Conservation (phyloP, 2,797 vertebrate species). For the Garrulus glandarius region DNA sequence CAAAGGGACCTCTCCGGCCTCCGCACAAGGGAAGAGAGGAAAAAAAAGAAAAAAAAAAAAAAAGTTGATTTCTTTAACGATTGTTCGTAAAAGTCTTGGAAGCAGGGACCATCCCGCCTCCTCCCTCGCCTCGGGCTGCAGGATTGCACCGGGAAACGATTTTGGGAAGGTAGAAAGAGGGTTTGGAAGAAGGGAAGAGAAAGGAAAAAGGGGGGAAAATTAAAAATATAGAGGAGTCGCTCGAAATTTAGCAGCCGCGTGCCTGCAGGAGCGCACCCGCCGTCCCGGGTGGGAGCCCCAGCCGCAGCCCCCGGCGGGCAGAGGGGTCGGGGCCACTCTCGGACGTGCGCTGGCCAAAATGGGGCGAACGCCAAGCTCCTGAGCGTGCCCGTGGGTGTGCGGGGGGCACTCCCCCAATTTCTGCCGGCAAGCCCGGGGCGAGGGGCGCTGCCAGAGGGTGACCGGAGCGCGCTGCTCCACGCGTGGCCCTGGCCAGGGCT, state of each 20-base stretch:
- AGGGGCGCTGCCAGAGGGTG: not conserved
- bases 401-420: fast-evolving
- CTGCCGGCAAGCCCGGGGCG: not conserved
- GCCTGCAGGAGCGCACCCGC: not conserved
- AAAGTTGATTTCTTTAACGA: not conserved
- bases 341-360: fast-evolving
- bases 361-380: fast-evolving
- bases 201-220: fast-evolving
- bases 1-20: conserved; percentile 24
- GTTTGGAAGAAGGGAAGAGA: not conserved
- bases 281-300: not conserved
- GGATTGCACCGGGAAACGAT: not conserved
- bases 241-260: not conserved
- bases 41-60: too few relatives aligned
- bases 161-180: not conserved
- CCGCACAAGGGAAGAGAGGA: not conserved
- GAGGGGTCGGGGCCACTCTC: not conserved
- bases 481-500: not conserved
- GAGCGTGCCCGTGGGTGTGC: not conserved
- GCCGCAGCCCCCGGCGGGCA: not conserved
- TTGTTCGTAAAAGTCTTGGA: conserved; percentile 42
- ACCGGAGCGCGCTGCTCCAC: not conserved
- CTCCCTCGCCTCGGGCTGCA: not conserved
- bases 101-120: not conserved
- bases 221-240: not conserved